Conservation (phyloP, 2,888 invertebrate genomes). For the Nineta flava region DNA sequence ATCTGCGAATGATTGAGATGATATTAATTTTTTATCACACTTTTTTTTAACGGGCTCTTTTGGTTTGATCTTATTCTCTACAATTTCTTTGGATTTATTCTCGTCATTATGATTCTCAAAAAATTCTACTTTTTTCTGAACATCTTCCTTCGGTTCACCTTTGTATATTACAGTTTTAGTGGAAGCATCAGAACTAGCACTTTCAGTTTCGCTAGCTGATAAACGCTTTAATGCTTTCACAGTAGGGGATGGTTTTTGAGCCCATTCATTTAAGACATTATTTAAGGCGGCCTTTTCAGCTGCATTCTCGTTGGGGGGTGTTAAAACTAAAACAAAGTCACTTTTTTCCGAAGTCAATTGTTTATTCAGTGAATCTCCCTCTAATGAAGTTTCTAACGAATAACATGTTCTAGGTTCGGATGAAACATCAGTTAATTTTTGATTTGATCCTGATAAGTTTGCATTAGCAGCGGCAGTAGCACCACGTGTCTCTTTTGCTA, state of each 20-base stretch:
- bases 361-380: constrained; percentile 15
- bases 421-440: constrained; percentile 23
- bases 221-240: constrained; percentile 22
- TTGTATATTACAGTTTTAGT: constrained; percentile 47
- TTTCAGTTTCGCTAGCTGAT: constrained; percentile 51
- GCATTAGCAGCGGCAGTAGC: constrained; percentile 40
- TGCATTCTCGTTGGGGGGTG: constrained; percentile 20
- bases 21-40: constrained; percentile 24
- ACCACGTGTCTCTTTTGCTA: constrained; percentile 42
- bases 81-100: constrained; percentile 29
- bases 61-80: constrained; percentile 14
- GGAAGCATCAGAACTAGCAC: constrained; percentile 55
- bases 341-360: constrained; percentile 16
- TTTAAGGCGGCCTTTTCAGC: constrained; percentile 20
- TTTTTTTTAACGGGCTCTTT: constrained; percentile 15
- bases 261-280: constrained; percentile 29
- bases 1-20: constrained; percentile 55
- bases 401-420: constrained; percentile 29
- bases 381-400: constrained; percentile 23
- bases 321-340: constrained; percentile 30
- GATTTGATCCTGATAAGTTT: constrained; percentile 19
- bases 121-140: constrained; percentile 61
- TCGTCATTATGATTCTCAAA: constrained; percentile 64
- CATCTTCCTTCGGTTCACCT: constrained; percentile 40
- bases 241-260: constrained; percentile 26